Conservation (phyloP, 2,113 vertebrate species). For the Amblyopsis rosae region DNA sequence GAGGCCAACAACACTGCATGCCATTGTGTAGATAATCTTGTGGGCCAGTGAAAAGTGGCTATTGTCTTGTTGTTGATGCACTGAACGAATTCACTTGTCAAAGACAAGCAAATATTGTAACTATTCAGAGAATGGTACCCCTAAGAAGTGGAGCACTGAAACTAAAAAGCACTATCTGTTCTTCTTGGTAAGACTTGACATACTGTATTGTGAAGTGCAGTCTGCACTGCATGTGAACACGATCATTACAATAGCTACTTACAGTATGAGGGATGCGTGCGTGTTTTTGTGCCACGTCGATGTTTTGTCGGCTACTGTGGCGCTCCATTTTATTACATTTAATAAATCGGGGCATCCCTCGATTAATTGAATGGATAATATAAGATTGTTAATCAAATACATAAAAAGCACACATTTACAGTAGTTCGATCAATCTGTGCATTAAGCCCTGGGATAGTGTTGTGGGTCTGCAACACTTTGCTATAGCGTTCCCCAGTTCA, state of each 20-base stretch:
- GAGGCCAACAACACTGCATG: conserved; percentile 64
- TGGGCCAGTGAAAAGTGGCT: conserved; percentile 59
- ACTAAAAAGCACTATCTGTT: conserved; percentile 27
- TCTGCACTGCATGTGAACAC: conserved; percentile 42
- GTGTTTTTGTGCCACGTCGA: conserved; percentile 35
- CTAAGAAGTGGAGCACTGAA: conserved; percentile 42
- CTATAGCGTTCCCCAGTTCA: too few relatives aligned
- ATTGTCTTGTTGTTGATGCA: conserved; percentile 70
- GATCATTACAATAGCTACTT: conserved; percentile 28
- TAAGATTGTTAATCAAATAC: too few relatives aligned
- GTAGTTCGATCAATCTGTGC: background rate
- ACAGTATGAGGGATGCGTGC: conserved; percentile 44
- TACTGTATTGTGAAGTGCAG: conserved; percentile 12
- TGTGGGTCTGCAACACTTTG: too few relatives aligned
- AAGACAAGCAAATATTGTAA: conserved; percentile 77
- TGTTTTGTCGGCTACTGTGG: conserved; percentile 12
- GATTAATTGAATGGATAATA: background rate
- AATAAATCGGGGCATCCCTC: conserved; percentile 9
- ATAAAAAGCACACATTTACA: too few relatives aligned
- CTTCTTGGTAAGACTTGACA: conserved; percentile 10
- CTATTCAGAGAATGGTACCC: conserved; percentile 65
- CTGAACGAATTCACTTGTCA: conserved; percentile 74
- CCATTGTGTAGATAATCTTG: conserved; percentile 70
- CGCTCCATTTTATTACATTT: conserved; percentile 17
- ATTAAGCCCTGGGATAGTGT: background rate